Base-by-base conservation (phyloP, 1,140 invertebrate species). In the Xylocopa sonorina region DNA sequence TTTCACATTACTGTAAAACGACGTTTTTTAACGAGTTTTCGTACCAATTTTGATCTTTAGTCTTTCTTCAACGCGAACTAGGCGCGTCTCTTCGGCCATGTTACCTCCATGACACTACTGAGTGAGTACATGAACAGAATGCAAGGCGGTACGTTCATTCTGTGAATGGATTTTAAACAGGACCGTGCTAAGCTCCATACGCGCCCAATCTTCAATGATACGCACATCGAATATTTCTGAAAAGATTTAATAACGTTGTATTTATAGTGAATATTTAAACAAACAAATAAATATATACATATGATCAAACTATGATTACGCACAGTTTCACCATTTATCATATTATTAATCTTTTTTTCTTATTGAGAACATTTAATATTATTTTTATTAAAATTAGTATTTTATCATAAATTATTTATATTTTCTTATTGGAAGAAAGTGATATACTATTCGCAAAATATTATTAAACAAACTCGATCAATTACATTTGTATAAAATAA, bases 41-140 rank as follows among this genome's bases (percentile, higher is more conserved):
- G 74, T 94, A 97, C 96, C 96, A 90, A 97, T 97, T 95, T 97
- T 97, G 91, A 97, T 96, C 95, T 96, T 97, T 93, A 97, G 95
- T 93, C 96, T 95, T 94, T 97, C 96, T 93, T 96, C 96, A 93
- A 96, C 95, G 94, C 96, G 95, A 94, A 97, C 96, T 95, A 96
- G 95, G 94, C 95, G 95, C 94, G 94, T 95, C 93, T 95, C 95
- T 94, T 96, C 96, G 94, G 96, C 96, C 96, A 97, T 97, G 95
- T 96, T 96, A 95, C 94, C 95, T 95, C 95, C 95, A 95, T 96
- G 91, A 92, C 91, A 92, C 90, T 90, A 92, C 88, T 89, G 85
- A 90, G 90, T 90, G 88, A 91, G 88, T 91, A 90, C 89, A 90
- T 89, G 89, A 89, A 92, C 89, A 84, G 88, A 91, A 90, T 88